Evolutionary conservation across 2,113 vertebrate genomes (phyloP).

Genomic region (Petaurus breviceps): DNA sequence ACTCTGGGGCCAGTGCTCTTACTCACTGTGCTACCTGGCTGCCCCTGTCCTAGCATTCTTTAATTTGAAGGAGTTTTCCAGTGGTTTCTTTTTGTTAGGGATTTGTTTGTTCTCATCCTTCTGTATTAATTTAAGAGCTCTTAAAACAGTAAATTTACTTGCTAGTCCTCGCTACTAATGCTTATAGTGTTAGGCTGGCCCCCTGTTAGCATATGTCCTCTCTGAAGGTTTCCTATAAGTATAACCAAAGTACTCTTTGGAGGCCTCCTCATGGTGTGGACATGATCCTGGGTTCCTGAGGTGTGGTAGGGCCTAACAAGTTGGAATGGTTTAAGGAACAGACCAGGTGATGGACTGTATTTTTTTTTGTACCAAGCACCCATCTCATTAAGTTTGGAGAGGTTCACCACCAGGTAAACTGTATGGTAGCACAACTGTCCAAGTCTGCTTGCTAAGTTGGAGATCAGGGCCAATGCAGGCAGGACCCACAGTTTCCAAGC

Average conservation of each 20-base stretch:
- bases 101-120: neutral
- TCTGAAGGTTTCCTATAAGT: neutral
- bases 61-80: conserved; percentile 1
- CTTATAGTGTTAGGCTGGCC: neutral
- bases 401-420: neutral
- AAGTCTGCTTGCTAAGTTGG: neutral
- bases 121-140: conserved; percentile 2
- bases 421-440: neutral
- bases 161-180: neutral
- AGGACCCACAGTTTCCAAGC: neutral
- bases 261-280: neutral
- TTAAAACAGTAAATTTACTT: conserved; percentile 12
- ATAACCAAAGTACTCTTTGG: neutral
- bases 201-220: neutral
- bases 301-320: neutral
- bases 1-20: too few relatives aligned
- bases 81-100: conserved; percentile 7
- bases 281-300: neutral
- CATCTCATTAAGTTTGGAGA: neutral
- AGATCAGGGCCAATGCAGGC: neutral
- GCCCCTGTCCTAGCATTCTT: neutral
- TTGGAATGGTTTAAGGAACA: neutral
- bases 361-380: neutral
- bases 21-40: too few relatives aligned
- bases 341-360: neutral